Base-by-base conservation (phyloP, 2,797 vertebrate species). In the Harpagifer antarcticus region DNA sequence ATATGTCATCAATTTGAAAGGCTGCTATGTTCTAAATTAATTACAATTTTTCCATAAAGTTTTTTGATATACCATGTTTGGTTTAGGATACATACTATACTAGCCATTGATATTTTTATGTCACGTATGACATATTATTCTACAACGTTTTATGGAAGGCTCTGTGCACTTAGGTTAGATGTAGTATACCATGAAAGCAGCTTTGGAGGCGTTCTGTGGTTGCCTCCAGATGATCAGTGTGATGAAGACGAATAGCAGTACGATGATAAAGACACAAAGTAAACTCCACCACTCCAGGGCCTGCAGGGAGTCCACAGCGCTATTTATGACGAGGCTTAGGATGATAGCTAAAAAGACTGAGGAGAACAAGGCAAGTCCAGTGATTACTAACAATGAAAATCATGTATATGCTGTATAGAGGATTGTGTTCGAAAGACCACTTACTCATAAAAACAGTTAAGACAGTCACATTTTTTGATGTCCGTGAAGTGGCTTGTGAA, bases 201-300 rank as follows among this genome's bases (percentile, higher is more conserved):
- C 94, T 82, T 86, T 95, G 44, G 86, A 79, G 59, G 0, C 20
- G 72, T 78, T 96, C 88, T 96, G 95, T 11, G 96, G 96, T 72
- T 97, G 96, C 84, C 93, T 95, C 96, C 95, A 95, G 84, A 97
- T 88, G 72, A 96, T 75, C 9, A 93, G 11, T 27, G 93, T 55
- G 13, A 80, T 66, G 40, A 94, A 58, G n/a, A 79, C 15, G 56
- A 96, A 71, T 43, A 92, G 86, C 54, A 94, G 78, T 44, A 76
- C 10, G 10, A 95, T 78, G 54, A 90, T 52, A 69, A 87, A 81
- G 48, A 89, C 88, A 80, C 94, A 90, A 9, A 93, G 47, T 50
- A 96, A 82, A 85, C 93, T 95, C 96, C 95, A 95, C 86, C 92
- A 91, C 56, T 86, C 70, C 2, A 79, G 73, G 1, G 81, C 83